These are phyloP conservation scores for Pachymerium ferrugineum DNA, from an alignment of 2,888 invertebrate genomes.

Conservation along the genomic window DNA sequence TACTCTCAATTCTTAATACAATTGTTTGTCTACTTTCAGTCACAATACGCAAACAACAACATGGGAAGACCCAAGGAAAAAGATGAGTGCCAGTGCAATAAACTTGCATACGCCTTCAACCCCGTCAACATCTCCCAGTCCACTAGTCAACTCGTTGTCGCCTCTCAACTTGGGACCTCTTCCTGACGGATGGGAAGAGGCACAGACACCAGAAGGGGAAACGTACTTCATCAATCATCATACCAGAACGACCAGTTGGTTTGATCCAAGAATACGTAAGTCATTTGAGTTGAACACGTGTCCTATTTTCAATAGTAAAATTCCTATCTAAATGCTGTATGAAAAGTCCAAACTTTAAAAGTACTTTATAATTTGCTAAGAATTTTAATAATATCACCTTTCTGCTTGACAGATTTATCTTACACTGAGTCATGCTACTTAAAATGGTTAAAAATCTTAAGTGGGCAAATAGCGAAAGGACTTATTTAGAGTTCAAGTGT, in stretches of 20 bases:
- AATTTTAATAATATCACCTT: neutral
- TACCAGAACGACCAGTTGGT: conserved; percentile 93
- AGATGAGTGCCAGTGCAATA: conserved; percentile 50
- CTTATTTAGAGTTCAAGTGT: too few relatives aligned
- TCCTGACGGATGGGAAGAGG: conserved; percentile 85
- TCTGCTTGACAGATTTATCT: neutral
- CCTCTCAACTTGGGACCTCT: conserved; percentile 59
- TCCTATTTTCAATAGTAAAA: too few relatives aligned
- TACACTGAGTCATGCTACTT: neutral
- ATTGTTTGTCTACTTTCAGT: conserved; percentile 59
- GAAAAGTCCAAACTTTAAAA: too few relatives aligned
- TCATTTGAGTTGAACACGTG: too few relatives aligned
- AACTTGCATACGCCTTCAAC: conserved; percentile 34
- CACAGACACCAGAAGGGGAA: conserved; percentile 76
- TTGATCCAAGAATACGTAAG: conserved; percentile 96
- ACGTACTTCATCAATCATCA: conserved; percentile 87
- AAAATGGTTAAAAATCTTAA: neutral
- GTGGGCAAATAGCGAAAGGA: too few relatives aligned
- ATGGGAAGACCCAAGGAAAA: conserved; percentile 87
- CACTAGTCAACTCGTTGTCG: conserved; percentile 35
- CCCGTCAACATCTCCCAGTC: conserved; percentile 29
- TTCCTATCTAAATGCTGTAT: too few relatives aligned
- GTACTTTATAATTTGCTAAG: too few relatives aligned
- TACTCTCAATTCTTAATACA: too few relatives aligned
- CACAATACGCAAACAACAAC: conserved; percentile 83